Evolutionary conservation across 2,113 vertebrate genomes (phyloP).

Genomic region (Ornithorhynchus anatinus): DNA sequence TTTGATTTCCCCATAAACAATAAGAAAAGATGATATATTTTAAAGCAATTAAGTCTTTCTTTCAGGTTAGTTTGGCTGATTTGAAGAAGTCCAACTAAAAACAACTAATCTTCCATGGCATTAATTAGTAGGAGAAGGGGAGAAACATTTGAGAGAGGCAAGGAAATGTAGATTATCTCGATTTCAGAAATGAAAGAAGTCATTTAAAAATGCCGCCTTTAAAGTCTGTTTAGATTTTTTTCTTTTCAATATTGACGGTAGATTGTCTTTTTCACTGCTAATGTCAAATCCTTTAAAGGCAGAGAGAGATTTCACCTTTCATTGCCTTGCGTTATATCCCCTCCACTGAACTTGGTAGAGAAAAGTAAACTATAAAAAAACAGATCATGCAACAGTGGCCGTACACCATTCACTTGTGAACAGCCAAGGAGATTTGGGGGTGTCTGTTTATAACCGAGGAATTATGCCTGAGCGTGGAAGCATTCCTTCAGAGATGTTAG

Average conservation of each 20-base stretch:
- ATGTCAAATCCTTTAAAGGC: conserved; percentile 13
- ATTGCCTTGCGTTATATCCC: conserved; percentile 28
- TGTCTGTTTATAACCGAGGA: neutral
- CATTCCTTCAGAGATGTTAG: conserved; percentile 21
- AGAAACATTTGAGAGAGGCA: too few species aligned
- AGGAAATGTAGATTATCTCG: too few species aligned
- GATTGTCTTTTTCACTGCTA: conserved; percentile 36
- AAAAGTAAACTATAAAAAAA: conserved; percentile 31
- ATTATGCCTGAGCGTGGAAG: conserved; percentile 3
- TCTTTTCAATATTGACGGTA: conserved; percentile 14
- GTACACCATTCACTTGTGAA: conserved; percentile 10
- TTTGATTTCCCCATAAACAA: conserved; percentile 27
- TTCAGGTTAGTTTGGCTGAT: conserved; percentile 41
- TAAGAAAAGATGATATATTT: too few species aligned
- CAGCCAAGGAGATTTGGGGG: neutral
- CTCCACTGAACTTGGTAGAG: conserved; percentile 29
- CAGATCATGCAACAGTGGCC: neutral
- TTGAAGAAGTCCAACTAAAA: conserved; percentile 40
- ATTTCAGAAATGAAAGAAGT: too few species aligned
- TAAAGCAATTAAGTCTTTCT: too few species aligned
- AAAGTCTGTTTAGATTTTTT: conserved; percentile 21
- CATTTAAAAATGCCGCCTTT: conserved; percentile 30
- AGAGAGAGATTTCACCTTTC: conserved; percentile 47
- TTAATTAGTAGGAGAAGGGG: too few species aligned
- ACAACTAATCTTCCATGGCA: too few species aligned